Conservation (phyloP, 2,797 vertebrate genomes). For the Eulemur mongoz region DNA sequence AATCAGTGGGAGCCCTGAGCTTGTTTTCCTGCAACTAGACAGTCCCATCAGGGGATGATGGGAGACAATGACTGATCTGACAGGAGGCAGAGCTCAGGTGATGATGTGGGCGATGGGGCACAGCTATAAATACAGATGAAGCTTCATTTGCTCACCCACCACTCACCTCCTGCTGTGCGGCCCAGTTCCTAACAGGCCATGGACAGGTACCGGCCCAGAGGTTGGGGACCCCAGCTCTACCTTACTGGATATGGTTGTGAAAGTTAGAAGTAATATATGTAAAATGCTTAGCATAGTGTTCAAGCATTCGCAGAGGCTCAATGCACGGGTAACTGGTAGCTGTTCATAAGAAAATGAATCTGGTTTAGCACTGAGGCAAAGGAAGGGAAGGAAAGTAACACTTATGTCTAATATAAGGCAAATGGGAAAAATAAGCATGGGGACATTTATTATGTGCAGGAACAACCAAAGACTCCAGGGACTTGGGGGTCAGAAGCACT, state of each 20-base stretch:
- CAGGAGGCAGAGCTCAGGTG: too few relatives aligned
- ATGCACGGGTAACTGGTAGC: background rate
- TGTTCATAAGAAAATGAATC: background rate
- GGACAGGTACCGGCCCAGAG: too few relatives aligned
- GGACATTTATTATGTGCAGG: background rate
- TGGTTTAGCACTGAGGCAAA: background rate
- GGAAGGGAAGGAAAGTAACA: background rate
- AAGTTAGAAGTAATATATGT: background rate
- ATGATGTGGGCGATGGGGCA: too few relatives aligned
- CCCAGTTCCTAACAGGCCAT: too few relatives aligned
- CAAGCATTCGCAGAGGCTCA: background rate
- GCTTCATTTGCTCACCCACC: too few relatives aligned
- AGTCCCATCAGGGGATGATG: too few relatives aligned
- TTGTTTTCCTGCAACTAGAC: too few relatives aligned
- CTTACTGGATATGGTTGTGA: background rate
- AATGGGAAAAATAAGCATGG: background rate
- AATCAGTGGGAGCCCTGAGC: too few relatives aligned
- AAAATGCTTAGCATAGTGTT: background rate
- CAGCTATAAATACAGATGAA: too few relatives aligned
- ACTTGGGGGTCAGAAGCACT: background rate
- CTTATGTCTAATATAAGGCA: background rate
- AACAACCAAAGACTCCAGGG: background rate
- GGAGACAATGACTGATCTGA: too few relatives aligned
- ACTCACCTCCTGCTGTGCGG: too few relatives aligned
- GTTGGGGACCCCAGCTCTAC: too few relatives aligned